A percentile compares a stretch with the other conserved stretches of the same genome.
These are phyloP conservation scores for Apteryx owenii DNA, from an alignment of 2,113 vertebrate genomes.

Conservation along the genomic window DNA sequence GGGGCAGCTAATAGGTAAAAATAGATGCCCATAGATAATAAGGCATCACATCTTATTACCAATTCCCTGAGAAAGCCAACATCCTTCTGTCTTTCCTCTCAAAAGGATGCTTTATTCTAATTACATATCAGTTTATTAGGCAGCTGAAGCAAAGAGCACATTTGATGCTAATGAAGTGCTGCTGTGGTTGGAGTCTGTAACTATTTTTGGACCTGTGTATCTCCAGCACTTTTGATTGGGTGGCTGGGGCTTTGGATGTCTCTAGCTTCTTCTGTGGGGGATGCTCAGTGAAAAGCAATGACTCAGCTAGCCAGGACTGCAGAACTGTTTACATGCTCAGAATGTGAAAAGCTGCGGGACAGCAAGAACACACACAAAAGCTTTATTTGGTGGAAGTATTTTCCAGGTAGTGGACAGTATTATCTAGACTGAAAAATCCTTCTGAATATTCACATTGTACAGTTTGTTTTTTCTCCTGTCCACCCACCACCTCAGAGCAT, in stretches of 20 bases:
- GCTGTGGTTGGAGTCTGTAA: constrained; percentile 51
- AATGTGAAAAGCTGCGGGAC: constrained; percentile 29
- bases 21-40: not conserved
- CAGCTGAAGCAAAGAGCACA: constrained; percentile 53
- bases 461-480: not conserved
- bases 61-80: constrained; percentile 27
- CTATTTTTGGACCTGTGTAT: constrained; percentile 66
- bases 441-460: constrained; percentile 22
- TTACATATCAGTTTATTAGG: constrained; percentile 60
- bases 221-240: constrained; percentile 61
- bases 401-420: not conserved
- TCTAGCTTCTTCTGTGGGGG: constrained; percentile 60
- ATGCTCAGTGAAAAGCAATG: constrained; percentile 60
- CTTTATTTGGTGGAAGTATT: not conserved
- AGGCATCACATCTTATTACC: not conserved
- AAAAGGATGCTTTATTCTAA: constrained; percentile 44
- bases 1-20: not conserved
- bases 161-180: constrained; percentile 64
- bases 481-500: not conserved
- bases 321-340: constrained; percentile 24
- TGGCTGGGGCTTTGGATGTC: constrained; percentile 30
- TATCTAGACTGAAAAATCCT: not conserved
- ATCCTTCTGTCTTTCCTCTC: constrained; percentile 35
- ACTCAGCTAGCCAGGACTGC: constrained; percentile 61
- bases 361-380: constrained; percentile 33